These are phyloP conservation scores for Armadillidium nasatum DNA, from an alignment of 1,140 invertebrate species.

Conservation along the genomic window DNA sequence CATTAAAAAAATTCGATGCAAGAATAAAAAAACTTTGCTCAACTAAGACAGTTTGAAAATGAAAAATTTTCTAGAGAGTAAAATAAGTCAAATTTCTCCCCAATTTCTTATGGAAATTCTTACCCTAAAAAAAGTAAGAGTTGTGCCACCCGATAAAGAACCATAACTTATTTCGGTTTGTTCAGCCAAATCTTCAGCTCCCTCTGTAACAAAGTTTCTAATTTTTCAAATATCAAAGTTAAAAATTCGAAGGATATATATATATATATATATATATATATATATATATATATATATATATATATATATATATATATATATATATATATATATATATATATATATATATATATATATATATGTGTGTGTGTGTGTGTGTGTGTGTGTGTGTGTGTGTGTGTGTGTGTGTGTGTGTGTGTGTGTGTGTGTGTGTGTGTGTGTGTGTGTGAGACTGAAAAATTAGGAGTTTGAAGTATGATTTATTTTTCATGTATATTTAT, in stretches of 20 bases:
- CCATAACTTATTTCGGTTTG: constrained; percentile 80
- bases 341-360: not conserved
- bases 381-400: too few species aligned
- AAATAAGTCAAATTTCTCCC: too few species aligned
- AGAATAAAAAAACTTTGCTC: too few species aligned
- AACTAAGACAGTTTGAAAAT: too few species aligned
- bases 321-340: constrained; percentile 22
- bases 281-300: constrained; percentile 24
- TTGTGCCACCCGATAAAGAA: constrained; percentile 69
- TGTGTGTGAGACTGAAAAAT: too few species aligned
- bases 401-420: too few species aligned
- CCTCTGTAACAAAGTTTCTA: constrained; percentile 53
- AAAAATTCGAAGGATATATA: constrained; percentile 16
- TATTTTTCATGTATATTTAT: too few species aligned
- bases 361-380: not conserved
- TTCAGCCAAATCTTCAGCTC: constrained; percentile 73
- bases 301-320: constrained; percentile 20
- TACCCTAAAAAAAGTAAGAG: constrained; percentile 76
- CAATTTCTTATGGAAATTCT: too few species aligned
- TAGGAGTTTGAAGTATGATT: too few species aligned
- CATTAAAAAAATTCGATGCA: too few species aligned
- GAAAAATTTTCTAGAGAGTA: too few species aligned
- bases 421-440: too few species aligned
- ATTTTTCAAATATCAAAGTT: not conserved
- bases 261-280: constrained; percentile 19